phyloP scores from a whole-genome alignment of 2,888 invertebrate species.

The Elmis aenea region DNA sequence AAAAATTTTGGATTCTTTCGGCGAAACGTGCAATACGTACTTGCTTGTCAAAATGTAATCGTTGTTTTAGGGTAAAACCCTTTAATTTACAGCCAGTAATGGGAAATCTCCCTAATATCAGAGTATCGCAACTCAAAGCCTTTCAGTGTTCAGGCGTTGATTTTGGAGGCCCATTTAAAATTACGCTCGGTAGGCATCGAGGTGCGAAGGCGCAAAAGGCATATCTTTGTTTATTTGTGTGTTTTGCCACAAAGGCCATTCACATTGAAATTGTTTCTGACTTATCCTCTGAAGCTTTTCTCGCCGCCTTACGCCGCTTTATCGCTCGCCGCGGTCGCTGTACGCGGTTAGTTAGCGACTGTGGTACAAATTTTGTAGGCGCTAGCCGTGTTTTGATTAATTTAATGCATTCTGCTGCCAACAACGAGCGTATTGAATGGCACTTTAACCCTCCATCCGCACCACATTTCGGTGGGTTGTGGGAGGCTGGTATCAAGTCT shows the following conservation, averaged over 20 bases:
- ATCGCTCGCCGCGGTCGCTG: conserved; percentile 19
- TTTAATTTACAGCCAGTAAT: conserved; percentile 9
- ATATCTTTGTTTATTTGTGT: conserved; percentile 28
- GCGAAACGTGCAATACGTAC: conserved; percentile 4
- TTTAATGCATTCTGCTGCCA: too few relatives aligned
- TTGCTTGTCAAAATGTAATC: conserved; percentile 4
- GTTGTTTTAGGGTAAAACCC: conserved; percentile 9
- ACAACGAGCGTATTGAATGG: conserved; percentile 10
- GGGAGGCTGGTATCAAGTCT: conserved; percentile 26
- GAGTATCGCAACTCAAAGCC: conserved; percentile 15
- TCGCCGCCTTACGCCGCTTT: conserved; percentile 25
- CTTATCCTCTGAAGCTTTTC: conserved; percentile 27
- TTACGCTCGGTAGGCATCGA: conserved; percentile 12
- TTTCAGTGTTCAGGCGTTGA: conserved; percentile 20
- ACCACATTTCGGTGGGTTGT: conserved; percentile 17
- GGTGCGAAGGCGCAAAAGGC: conserved; percentile 18
- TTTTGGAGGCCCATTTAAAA: conserved; percentile 17
- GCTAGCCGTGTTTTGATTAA: background rate
- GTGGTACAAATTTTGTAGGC: conserved; percentile 2
- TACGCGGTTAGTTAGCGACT: background rate
- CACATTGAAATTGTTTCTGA: conserved; percentile 29
- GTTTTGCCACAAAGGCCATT: conserved; percentile 28
- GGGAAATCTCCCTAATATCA: conserved; percentile 15
- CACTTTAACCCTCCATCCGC: conserved; percentile 16
- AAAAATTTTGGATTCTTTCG: conserved; percentile 25